A percentile compares a stretch with the other conserved stretches of the same genome.
Conservation (phyloP, 2,113 vertebrate species). For the Plectropomus leopardus region DNA sequence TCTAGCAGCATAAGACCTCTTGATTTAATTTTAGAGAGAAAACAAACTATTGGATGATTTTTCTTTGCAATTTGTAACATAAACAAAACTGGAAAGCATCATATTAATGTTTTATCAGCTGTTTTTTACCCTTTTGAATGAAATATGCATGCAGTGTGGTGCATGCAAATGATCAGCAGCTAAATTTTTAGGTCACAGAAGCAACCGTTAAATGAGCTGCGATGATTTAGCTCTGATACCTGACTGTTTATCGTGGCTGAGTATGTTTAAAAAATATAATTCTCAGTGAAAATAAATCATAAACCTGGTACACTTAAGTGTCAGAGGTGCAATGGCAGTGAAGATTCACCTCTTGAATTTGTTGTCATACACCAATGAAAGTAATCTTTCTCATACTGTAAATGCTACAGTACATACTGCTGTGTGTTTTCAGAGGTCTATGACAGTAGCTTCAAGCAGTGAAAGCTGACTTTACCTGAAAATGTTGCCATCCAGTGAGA, state of each 20-base stretch:
- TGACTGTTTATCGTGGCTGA: conserved; percentile 1
- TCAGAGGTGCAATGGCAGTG: conserved; percentile 70
- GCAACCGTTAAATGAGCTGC: conserved; percentile 41
- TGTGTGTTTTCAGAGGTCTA: conserved; percentile 57
- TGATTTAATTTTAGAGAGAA: conserved; percentile 7
- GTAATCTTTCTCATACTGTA: conserved; percentile 9
- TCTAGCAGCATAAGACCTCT: conserved; percentile 45
- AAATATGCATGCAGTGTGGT: conserved; percentile 45
- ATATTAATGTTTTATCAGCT: conserved; percentile 31
- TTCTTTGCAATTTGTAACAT: conserved; percentile 20
- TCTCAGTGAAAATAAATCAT: conserved; percentile 42
- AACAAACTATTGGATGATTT: conserved; percentile 13
- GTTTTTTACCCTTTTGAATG: conserved; percentile 30
- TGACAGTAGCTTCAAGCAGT: conserved; percentile 57
- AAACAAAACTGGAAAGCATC: conserved; percentile 35
- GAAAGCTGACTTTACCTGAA: conserved; percentile 74
- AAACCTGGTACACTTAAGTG: conserved; percentile 42
- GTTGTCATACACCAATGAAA: conserved; percentile 56
- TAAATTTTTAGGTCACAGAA: conserved; percentile 53
- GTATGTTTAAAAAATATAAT: conserved; percentile 5
- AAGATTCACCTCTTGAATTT: conserved; percentile 53
- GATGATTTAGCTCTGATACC: conserved; percentile 9
- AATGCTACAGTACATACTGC: conserved; percentile 36
- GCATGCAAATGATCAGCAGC: conserved; percentile 61
- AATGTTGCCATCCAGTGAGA: conserved; percentile 70